These are phyloP conservation scores for Labeo calbasu DNA, from an alignment of 2,797 vertebrate species.

Conservation along the genomic window DNA sequence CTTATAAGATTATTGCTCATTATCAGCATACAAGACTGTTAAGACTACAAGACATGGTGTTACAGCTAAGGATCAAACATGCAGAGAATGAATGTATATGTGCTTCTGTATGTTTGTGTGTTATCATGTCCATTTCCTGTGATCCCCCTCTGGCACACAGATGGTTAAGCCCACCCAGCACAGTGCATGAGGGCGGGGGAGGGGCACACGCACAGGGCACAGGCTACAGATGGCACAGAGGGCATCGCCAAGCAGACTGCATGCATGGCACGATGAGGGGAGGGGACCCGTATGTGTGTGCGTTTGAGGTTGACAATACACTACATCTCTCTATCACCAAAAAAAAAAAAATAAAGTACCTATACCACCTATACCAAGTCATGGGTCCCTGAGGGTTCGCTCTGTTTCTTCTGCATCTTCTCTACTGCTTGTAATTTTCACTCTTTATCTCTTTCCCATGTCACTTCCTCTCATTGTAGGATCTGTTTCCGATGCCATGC, in stretches of 20 bases:
- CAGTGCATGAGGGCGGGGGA: slow-evolving; percentile 57
- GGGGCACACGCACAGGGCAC: slow-evolving; percentile 63
- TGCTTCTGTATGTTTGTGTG: slow-evolving; percentile 47
- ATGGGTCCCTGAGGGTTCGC: not conserved
- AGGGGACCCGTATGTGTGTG: slow-evolving; percentile 24
- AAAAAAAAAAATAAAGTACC: slow-evolving; percentile 63
- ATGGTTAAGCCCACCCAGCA: slow-evolving; percentile 84
- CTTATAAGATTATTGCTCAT: not conserved
- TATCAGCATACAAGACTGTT: not conserved
- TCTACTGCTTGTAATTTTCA: not conserved
- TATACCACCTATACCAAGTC: slow-evolving; percentile 73
- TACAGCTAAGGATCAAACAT: slow-evolving; percentile 32
- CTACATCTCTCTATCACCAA: slow-evolving; percentile 43
- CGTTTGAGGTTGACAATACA: slow-evolving; percentile 54
- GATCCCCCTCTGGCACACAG: slow-evolving; percentile 79
- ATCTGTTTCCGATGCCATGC: slow-evolving; percentile 69
- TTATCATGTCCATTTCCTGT: slow-evolving; percentile 45
- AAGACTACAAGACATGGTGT: not conserved
- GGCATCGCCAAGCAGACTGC: slow-evolving; percentile 76
- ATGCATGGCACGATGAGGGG: slow-evolving; percentile 42
- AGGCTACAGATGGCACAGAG: slow-evolving; percentile 84
- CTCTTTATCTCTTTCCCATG: slow-evolving; percentile 17
- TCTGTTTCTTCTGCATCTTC: slow-evolving; percentile 6
- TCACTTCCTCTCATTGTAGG: slow-evolving; percentile 71
- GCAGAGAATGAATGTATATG: not conserved